Base-by-base conservation (phyloP, 2,797 vertebrate species). In the Urosaurus nigricauda region DNA sequence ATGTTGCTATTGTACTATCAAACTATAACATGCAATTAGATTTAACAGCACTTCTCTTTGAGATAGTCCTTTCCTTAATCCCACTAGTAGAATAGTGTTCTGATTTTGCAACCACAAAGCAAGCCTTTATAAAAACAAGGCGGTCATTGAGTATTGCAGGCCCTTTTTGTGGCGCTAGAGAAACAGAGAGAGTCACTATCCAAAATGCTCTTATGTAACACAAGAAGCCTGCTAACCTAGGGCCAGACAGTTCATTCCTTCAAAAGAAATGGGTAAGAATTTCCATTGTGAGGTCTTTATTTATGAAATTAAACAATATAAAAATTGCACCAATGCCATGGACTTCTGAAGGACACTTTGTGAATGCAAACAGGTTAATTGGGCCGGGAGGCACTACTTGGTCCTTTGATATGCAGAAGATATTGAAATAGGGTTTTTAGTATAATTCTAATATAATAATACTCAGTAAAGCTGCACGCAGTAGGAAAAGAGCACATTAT, bases 71-170 rank as follows among this genome's bases (percentile, higher is more conserved):
- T n/a, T 60, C n/a, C n/a, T 37, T 65, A 81, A 53, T 65, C n/a
- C 19, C 4, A 32, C 19, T 12, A 21, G n/a, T 13, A 73, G 32
- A 43, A 84, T 43, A 71, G 37, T 4, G 13, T 71, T 35, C 29
- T 37, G 37, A 60, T 79, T 14, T 63, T 17, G 56, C 21, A 56
- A 74, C 4, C n/a, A 58, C 35, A 74, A 4, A 12, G 77, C 65
- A 81, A 75, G 40, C 2, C 16, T 51, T 60, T 75, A 35, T 68
- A 58, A 43, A 2, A 32, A 16, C 32, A 2, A 7, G 47, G 0
- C 0, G 1, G 9, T 4, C 0, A 86, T 26, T 37, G 68, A 17
- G 79, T 87, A 73, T 43, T 3, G 0, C 29, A 56, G 0, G 14
- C 2, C 29, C 86, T 79, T 68, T 53, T 71, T 79, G 26, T 3